Evolutionary conservation across 1,140 invertebrate genomes (phyloP).

Genomic region (Eriosoma lanigerum): DNA sequence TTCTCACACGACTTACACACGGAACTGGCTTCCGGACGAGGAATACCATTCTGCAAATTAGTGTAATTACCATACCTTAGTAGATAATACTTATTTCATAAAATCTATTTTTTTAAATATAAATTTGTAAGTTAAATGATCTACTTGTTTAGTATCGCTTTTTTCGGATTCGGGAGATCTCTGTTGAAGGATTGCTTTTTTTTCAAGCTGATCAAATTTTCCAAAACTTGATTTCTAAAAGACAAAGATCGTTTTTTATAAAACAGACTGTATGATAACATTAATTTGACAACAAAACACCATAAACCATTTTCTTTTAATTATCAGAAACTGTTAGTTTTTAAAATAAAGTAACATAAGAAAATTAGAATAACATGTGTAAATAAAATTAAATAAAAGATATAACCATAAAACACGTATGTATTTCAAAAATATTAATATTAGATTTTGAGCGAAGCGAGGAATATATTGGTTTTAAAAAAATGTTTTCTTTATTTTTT

Average conservation of each 20-base stretch:
- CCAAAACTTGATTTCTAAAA: conserved; percentile 77
- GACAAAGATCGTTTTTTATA: not conserved
- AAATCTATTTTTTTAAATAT: not conserved
- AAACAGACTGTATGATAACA: too few species aligned
- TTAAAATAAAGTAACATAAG: too few species aligned
- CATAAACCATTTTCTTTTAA: not conserved
- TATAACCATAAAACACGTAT: too few species aligned
- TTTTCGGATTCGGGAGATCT: conserved; percentile 58
- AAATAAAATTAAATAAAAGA: not conserved
- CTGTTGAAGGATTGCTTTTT: conserved; percentile 61
- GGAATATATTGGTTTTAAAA: too few species aligned
- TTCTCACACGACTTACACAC: conserved; percentile 81
- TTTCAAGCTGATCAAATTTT: conserved; percentile 72
- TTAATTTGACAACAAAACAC: conserved; percentile 3
- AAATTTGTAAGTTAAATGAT: not conserved
- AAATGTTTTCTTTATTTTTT: too few species aligned
- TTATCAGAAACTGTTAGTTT: too few species aligned
- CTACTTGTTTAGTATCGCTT: conserved; percentile 33
- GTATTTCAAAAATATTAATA: too few species aligned
- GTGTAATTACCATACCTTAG: not conserved
- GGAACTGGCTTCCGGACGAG: conserved; percentile 61
- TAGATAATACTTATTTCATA: too few species aligned
- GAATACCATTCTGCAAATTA: conserved; percentile 57
- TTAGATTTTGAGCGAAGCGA: too few species aligned
- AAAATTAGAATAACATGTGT: not conserved